Conservation (phyloP, 2,797 vertebrate genomes). For the Mus minutoides region DNA sequence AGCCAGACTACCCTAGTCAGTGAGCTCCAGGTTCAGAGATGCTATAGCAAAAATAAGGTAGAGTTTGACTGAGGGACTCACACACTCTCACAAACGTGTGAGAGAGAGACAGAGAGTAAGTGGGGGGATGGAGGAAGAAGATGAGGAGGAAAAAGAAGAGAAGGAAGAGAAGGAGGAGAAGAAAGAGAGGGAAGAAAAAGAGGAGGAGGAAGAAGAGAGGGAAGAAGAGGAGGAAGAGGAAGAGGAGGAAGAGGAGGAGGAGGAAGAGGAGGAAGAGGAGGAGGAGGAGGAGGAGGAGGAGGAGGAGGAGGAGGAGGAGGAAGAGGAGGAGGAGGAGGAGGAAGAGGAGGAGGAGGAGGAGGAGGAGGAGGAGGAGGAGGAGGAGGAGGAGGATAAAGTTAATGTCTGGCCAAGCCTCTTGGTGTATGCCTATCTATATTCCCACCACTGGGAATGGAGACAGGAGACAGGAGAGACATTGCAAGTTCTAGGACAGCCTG, state of each 20-base stretch:
- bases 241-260: neutral
- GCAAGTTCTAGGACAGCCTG: neutral
- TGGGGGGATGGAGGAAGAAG: no score
- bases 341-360: neutral
- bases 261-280: neutral
- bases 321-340: neutral
- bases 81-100: no score
- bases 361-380: neutral
- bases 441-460: neutral
- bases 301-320: neutral
- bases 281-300: accelerated
- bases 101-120: no score
- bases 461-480: neutral
- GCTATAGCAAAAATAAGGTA: neutral
- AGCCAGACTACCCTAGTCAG: neutral
- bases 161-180: neutral
- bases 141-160: no score
- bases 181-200: no score
- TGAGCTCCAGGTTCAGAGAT: neutral
- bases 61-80: neutral
- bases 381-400: neutral
- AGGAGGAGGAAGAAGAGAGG: no score
- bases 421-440: neutral
- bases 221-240: no score
- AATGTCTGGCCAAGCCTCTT: neutral